These are phyloP conservation scores for Pachyrhynchus sulphureomaculatus DNA, from an alignment of 1,140 invertebrate species.

Conservation along the genomic window DNA sequence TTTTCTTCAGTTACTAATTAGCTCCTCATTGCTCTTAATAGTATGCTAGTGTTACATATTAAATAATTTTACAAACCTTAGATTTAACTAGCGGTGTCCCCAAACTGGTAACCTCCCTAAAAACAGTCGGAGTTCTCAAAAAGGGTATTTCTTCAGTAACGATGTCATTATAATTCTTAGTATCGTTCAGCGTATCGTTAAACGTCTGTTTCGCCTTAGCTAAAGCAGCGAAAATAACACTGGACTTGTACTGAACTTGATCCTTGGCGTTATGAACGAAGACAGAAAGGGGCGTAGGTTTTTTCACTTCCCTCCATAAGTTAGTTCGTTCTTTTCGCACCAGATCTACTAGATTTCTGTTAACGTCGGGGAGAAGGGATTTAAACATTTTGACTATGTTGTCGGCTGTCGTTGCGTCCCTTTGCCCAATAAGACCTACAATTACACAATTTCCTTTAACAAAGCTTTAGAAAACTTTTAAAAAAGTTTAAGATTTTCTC, in stretches of 20 bases:
- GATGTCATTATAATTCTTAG: constrained; percentile 4
- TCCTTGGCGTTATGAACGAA: constrained; percentile 43
- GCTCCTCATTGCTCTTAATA: too few relatives aligned
- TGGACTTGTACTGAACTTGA: constrained; percentile 45
- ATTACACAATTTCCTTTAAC: not conserved
- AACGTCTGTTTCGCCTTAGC: constrained; percentile 45
- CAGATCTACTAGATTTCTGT: constrained; percentile 34
- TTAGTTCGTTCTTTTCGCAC: constrained; percentile 37
- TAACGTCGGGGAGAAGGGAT: constrained; percentile 37
- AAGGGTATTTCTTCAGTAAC: constrained; percentile 46
- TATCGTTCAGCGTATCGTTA: constrained; percentile 20
- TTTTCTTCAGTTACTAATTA: too few relatives aligned
- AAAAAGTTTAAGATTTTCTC: too few relatives aligned
- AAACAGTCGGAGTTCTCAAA: constrained; percentile 38
- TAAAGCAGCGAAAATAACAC: constrained; percentile 40
- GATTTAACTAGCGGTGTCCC: constrained; percentile 7
- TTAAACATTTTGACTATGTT: constrained; percentile 38
- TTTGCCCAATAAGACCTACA: constrained; percentile 33
- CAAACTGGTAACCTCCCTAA: not conserved
- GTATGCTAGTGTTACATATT: too few relatives aligned
- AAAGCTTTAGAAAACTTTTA: too few relatives aligned
- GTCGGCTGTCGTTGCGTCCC: constrained; percentile 30
- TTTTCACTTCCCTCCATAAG: constrained; percentile 35
- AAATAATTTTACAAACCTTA: not conserved
- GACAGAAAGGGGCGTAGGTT: constrained; percentile 43